Base-by-base conservation (phyloP, 2,797 vertebrate genomes). In the Gallirallus australis region DNA sequence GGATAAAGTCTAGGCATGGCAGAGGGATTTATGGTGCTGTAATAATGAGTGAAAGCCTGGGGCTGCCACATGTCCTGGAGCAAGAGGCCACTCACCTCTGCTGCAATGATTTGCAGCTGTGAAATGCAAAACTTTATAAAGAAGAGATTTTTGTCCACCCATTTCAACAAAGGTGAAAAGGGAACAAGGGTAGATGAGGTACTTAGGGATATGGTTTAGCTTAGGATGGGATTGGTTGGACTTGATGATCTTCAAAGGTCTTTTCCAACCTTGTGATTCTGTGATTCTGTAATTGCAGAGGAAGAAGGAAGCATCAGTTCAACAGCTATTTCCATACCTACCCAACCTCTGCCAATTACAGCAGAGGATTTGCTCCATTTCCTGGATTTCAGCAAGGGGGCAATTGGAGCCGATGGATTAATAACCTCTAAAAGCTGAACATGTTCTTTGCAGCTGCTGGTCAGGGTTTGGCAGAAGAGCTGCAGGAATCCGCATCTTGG, bases 21-120 rank as follows among this genome's bases (percentile, higher is more conserved):
- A 89, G 33, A 86, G 15, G 15, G 76, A 69, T 93, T 90, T 84
- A 20, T 76, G 79, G 28, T 72, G 42, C 77, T 76, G 16, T 37
- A 75, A 52, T 59, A 86, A 73, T 30, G 30, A 89, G 25, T 50
- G 25, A 84, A 89, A 93, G 7, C 37, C 70, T 59, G 27, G 52
- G 65, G 42, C 18, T 61, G 30, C 33, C 47, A 65, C 11, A 9
- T 40, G 17, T 69, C 23, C 28, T 86, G 31, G 50, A 93, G 45
- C 45, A 64, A 83, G 9, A 86, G 57, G 37, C 25, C 47, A 25
- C 53, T 94, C 53, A 78, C 21, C 23, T 37, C 65, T 81, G 33
- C 69, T 78, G 56, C 66, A 69, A 10, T 54, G 52, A 68, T 37
- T 86, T 92, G 65, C 33, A 92, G 39, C 31, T 56, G 40, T 61